These are phyloP conservation scores for Nomia melanderi DNA, from an alignment of 1,140 invertebrate genomes.

Conservation along the genomic window DNA sequence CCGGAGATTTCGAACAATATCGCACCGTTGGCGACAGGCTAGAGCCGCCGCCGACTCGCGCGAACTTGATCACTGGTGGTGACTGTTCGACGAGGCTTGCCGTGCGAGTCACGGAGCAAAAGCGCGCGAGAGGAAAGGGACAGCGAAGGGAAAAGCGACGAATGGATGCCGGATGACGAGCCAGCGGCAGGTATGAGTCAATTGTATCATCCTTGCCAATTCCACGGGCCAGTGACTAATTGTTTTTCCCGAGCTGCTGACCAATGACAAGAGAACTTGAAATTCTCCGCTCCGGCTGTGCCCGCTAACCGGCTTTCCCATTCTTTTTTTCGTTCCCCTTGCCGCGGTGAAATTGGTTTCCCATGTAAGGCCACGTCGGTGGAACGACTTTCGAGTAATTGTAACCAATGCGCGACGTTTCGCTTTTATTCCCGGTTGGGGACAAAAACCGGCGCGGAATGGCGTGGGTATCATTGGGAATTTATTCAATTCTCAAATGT, in stretches of 20 bases:
- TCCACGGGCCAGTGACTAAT: constrained; percentile 57
- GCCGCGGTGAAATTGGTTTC: not conserved
- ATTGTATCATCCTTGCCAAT: constrained; percentile 59
- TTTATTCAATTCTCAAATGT: too few relatives aligned
- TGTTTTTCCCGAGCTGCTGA: constrained; percentile 46
- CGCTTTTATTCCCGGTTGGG: too few relatives aligned
- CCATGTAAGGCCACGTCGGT: not conserved
- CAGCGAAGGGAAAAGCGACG: not conserved
- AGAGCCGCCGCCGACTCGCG: not conserved
- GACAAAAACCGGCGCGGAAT: too few relatives aligned
- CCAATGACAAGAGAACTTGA: constrained; percentile 36
- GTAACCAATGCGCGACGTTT: too few relatives aligned
- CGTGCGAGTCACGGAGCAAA: constrained; percentile 32
- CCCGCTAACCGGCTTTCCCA: not conserved
- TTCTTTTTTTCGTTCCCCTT: not conserved
- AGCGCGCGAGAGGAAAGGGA: not conserved
- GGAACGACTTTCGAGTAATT: not conserved
- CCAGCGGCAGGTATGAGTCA: constrained; percentile 36
- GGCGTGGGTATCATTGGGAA: too few relatives aligned
- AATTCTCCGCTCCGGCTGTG: constrained; percentile 20
- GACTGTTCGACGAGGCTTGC: constrained; percentile 17
- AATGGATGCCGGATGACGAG: constrained; percentile 31
- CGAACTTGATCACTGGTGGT: not conserved
- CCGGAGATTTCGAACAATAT: constrained; percentile 60
- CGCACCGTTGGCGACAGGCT: not conserved